These are phyloP conservation scores for Esox niger DNA, from an alignment of 2,113 vertebrate species.

Conservation along the genomic window DNA sequence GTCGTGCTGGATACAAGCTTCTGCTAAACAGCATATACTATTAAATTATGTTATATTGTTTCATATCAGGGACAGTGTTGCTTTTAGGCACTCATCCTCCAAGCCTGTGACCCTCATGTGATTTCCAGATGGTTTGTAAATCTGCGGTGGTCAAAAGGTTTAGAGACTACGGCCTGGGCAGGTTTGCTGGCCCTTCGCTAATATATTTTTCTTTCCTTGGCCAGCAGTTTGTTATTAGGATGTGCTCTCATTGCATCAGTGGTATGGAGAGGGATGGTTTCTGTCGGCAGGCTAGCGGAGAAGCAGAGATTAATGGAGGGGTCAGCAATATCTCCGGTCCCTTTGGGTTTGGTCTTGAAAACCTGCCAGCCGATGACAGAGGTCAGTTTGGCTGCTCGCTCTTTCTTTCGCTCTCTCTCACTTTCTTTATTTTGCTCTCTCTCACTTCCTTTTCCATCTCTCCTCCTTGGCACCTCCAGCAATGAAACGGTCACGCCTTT, in stretches of 20 bases:
- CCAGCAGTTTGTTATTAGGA: slow-evolving; percentile 56
- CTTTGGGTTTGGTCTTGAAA: slow-evolving; percentile 49
- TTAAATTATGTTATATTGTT: no score
- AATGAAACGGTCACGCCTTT: slow-evolving; percentile 47
- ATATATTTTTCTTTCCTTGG: slow-evolving; percentile 41
- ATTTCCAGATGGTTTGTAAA: slow-evolving; percentile 47
- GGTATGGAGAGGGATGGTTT: slow-evolving; percentile 53
- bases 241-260: slow-evolving; percentile 54
- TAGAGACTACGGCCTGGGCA: slow-evolving; percentile 32
- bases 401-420: neutral
- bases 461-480: slow-evolving; percentile 34
- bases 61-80: neutral
- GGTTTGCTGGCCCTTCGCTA: slow-evolving; percentile 31
- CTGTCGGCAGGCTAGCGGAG: slow-evolving; percentile 40
- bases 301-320: slow-evolving; percentile 60
- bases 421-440: neutral
- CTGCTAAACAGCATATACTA: no score
- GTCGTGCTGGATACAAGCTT: no score
- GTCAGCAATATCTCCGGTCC: slow-evolving; percentile 54
- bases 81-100: slow-evolving; percentile 12
- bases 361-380: slow-evolving; percentile 50
- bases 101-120: slow-evolving; percentile 29
- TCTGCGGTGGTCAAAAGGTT: slow-evolving; percentile 49
- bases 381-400: slow-evolving; percentile 43
- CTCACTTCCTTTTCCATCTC: neutral